Percentiles rank a stretch among this genome's conserved stretches.
phyloP scores from a whole-genome alignment of 2,797 vertebrate species.

The Hydrolagus colliei region DNA sequence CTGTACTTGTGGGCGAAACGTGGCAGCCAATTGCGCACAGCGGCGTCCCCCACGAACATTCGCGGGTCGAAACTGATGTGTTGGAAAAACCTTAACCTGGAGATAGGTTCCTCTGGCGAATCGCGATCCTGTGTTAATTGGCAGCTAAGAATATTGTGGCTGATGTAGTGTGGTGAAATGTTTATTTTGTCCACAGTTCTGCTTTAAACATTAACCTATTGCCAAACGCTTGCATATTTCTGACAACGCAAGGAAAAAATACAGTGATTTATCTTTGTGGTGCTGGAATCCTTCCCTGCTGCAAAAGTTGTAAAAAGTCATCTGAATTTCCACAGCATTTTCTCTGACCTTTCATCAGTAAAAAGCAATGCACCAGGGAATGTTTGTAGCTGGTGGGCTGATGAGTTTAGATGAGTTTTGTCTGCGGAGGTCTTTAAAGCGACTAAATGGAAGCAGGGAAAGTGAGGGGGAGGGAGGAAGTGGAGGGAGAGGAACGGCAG shows the following conservation, averaged over 20 bases:
- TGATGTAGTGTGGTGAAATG: not conserved
- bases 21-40: too few relatives aligned
- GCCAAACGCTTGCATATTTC: not conserved
- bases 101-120: too few relatives aligned
- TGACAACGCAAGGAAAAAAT: not conserved
- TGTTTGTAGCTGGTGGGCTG: constrained; percentile 8
- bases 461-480: not conserved
- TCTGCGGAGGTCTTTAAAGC: not conserved
- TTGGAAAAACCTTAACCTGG: too few relatives aligned
- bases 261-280: not conserved
- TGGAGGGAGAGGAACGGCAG: not conserved
- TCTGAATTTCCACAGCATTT: constrained; percentile 6
- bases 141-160: not conserved
- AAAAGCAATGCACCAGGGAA: constrained; percentile 16
- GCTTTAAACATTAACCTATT: not conserved
- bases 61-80: too few relatives aligned
- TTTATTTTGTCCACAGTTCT: not conserved
- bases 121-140: not conserved
- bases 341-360: not conserved
- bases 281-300: not conserved
- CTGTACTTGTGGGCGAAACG: too few relatives aligned
- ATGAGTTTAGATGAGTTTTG: too few relatives aligned
- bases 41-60: too few relatives aligned
- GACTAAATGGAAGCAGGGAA: not conserved
- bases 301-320: not conserved